phyloP scores from a whole-genome alignment of 2,113 vertebrate genomes.

The Anoplopoma fimbria region DNA sequence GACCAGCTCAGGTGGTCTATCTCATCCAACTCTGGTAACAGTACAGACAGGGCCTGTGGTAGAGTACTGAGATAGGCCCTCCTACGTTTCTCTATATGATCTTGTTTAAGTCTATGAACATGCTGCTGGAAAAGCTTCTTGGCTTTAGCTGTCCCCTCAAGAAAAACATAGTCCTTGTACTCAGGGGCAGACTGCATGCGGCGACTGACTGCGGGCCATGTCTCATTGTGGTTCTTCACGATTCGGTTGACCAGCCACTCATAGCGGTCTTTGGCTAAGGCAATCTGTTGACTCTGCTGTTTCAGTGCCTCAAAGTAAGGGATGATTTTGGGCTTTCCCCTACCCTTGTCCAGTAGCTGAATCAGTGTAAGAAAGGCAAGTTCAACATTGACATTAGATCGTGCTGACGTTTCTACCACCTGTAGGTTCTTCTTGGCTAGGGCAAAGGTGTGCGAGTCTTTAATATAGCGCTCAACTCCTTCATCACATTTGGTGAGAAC shows the following conservation, averaged over 20 bases:
- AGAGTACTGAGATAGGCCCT: constrained; percentile 88
- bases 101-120: constrained; percentile 92
- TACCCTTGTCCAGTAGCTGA: constrained; percentile 92
- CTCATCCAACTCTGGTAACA: constrained; percentile 91
- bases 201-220: constrained; percentile 84
- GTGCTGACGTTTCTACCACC: constrained; percentile 96
- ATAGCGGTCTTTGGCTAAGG: constrained; percentile 94
- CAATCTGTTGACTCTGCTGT: constrained; percentile 98
- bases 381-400: constrained; percentile 97
- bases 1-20: constrained; percentile 92
- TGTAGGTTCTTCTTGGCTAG: constrained; percentile 97
- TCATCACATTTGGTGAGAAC: constrained; percentile 97
- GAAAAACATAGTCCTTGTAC: constrained; percentile 94
- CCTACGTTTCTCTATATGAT: constrained; percentile 93
- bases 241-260: constrained; percentile 92
- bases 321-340: constrained; percentile 95
- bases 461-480: constrained; percentile 97
- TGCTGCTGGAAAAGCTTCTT: constrained; percentile 97
- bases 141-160: constrained; percentile 95
- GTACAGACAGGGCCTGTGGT: constrained; percentile 88
- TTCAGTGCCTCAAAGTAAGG: constrained; percentile 97
- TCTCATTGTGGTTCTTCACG: constrained; percentile 94
- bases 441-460: constrained; percentile 95
- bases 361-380: constrained; percentile 94
- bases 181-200: constrained; percentile 90